These are phyloP conservation scores for Theonella swinhoei DNA, from an alignment of 37 sponge, comb jelly and placozoan genomes.

Conservation along the genomic window DNA sequence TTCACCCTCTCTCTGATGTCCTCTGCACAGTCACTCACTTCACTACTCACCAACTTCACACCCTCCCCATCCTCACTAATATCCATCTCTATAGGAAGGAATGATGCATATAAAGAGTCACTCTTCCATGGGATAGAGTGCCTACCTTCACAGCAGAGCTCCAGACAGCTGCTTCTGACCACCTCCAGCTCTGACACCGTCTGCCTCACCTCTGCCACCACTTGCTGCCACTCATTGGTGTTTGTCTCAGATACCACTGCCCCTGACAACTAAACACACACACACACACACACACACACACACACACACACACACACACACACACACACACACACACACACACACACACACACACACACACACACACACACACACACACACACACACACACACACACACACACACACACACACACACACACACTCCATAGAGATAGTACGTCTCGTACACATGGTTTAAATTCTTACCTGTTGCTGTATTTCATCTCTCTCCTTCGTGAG, in stretches of 20 bases:
- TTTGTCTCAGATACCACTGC: neutral
- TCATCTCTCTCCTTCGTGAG: constrained; percentile 32
- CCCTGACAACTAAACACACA: constrained; percentile 17
- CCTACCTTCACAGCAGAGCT: neutral
- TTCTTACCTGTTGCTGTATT: constrained; percentile 37
- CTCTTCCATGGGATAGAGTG: too few species aligned
- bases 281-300: neutral
- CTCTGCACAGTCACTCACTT: constrained; percentile 3
- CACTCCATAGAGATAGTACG: too few species aligned
- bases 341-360: neutral
- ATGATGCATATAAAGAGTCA: too few species aligned
- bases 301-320: neutral
- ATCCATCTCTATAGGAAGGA: too few species aligned
- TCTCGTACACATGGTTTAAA: too few species aligned
- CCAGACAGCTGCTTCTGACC: neutral
- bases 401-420: too few species aligned
- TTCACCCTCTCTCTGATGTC: neutral
- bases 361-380: too few species aligned
- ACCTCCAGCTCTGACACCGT: constrained; percentile 15
- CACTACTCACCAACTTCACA: neutral
- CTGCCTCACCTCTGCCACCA: constrained; percentile 10
- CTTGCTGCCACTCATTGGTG: constrained; percentile 22
- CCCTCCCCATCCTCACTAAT: neutral
- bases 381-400: too few species aligned
- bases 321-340: neutral